phyloP scores from a whole-genome alignment of 2,888 invertebrate species.

The Cephus nigrinus region DNA sequence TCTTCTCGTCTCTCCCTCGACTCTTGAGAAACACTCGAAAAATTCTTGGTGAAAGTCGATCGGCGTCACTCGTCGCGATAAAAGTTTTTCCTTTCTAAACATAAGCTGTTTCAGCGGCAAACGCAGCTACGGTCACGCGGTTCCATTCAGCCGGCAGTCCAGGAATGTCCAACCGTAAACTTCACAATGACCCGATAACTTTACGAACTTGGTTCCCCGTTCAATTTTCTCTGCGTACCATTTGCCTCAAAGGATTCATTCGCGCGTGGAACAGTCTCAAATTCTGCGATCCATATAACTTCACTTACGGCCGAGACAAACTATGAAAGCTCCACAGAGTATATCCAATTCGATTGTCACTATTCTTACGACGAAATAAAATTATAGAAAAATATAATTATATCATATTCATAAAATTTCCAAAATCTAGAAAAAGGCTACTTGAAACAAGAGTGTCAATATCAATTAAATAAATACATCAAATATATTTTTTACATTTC shows the following conservation, averaged over 20 bases:
- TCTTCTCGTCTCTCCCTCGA: not conserved
- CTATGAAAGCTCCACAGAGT: not conserved
- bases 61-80: slow-evolving; percentile 17
- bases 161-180: slow-evolving; percentile 42
- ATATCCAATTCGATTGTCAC: not conserved
- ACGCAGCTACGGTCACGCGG: slow-evolving; percentile 19
- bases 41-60: slow-evolving; percentile 3
- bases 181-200: slow-evolving; percentile 41
- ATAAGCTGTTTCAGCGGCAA: slow-evolving; percentile 28
- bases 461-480: no score
- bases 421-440: no score
- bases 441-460: no score
- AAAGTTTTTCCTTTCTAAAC: slow-evolving; percentile 37
- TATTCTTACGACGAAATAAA: no score
- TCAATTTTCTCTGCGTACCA: not conserved
- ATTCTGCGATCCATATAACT: not conserved
- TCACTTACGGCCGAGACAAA: not conserved
- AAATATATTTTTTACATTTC: no score
- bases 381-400: no score
- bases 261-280: not conserved
- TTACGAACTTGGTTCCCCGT: slow-evolving; percentile 17
- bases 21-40: not conserved
- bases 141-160: slow-evolving; percentile 32
- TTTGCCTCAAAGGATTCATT: not conserved
- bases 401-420: no score